Evolutionary conservation across 2,113 vertebrate species (phyloP), one percentile per base, ranked within the genome.

Genomic region (Artemisiospiza belli): DNA sequence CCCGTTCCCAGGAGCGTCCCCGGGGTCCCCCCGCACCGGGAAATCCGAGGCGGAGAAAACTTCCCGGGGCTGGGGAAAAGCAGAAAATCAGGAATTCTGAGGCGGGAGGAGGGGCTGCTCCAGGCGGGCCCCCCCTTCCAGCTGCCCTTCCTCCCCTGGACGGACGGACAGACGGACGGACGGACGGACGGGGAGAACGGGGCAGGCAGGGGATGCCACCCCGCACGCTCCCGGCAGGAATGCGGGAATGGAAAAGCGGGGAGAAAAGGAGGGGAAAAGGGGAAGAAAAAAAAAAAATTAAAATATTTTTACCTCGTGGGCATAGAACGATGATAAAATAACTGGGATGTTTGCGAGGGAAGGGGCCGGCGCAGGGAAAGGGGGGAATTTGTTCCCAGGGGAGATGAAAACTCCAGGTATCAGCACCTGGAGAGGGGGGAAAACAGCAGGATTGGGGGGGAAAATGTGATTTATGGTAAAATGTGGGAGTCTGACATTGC

Each of bases 31-130:
- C 7, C 31, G 9, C 12, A 0, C 18, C 7, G 5, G n/a, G 58
- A 55, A 73, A 41, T 46, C 39, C 2, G 47, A 27, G 57, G 21
- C 10, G 28, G 28, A 55, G 19, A 28, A 74, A 64, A 41, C 69
- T 84, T 74, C 49, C 49, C 4, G 1, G 1, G 23, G 69, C 41
- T 39, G 9, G 69, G 69, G 2, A 47, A 66, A 39, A 73, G 68
- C 37, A 12, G 61, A 44, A 66, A 39, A 73, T 55, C 41, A 8
- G 61, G 59, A 96, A 66, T 90, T 84, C 3, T 7, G 86, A 35
- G 66, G 90, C 41, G 47, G 96, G 86, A 35, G 66, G 90, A 37
- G 47, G 96, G 63, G 89, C 91, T 6, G 86, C 83, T 83, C 46
- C 2, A 0, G 93, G 88, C 70, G 75, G 30, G 16, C 7, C 47